A percentile compares a stretch with the other conserved stretches of the same genome.
These are phyloP conservation scores for Tauraco erythrolophus DNA, from an alignment of 2,113 vertebrate genomes.

Conservation along the genomic window DNA sequence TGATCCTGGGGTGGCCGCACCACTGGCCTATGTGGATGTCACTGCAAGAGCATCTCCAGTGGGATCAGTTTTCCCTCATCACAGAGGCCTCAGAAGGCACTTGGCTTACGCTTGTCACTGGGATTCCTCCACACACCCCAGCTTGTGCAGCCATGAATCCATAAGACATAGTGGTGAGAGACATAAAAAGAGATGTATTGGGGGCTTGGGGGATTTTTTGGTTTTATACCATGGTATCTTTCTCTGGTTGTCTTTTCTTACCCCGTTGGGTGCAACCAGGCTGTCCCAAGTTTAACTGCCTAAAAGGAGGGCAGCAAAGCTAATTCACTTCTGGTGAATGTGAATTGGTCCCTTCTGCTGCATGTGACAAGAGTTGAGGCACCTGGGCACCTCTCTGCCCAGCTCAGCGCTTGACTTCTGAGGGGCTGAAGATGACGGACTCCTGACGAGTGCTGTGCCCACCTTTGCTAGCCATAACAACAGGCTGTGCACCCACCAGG, in stretches of 20 bases:
- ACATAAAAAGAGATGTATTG: not conserved
- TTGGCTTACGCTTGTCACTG: not conserved
- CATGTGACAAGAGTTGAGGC: not conserved
- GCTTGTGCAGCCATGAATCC: not conserved
- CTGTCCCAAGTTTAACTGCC: not conserved
- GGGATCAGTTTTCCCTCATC: not conserved
- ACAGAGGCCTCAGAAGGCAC: not conserved
- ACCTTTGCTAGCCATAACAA: accelerated
- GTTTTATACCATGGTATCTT: not conserved
- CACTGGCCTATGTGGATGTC: not conserved
- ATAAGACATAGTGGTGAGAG: not conserved
- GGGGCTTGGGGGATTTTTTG: not conserved
- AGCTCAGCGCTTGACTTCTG: not conserved
- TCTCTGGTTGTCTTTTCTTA: not conserved
- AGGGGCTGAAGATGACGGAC: not conserved
- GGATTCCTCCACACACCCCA: not conserved
- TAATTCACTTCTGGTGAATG: not conserved
- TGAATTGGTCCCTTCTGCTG: not conserved
- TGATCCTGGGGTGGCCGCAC: not conserved
- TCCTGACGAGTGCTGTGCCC: not conserved
- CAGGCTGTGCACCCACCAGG: not conserved
- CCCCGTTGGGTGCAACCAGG: not conserved
- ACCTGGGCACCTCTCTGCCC: not conserved
- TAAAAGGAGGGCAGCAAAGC: not conserved
- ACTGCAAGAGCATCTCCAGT: not conserved